A percentile compares a stretch with the other conserved stretches of the same genome.
phyloP scores from a whole-genome alignment of 1,140 invertebrate species.

The Pectinophora gossypiella region DNA sequence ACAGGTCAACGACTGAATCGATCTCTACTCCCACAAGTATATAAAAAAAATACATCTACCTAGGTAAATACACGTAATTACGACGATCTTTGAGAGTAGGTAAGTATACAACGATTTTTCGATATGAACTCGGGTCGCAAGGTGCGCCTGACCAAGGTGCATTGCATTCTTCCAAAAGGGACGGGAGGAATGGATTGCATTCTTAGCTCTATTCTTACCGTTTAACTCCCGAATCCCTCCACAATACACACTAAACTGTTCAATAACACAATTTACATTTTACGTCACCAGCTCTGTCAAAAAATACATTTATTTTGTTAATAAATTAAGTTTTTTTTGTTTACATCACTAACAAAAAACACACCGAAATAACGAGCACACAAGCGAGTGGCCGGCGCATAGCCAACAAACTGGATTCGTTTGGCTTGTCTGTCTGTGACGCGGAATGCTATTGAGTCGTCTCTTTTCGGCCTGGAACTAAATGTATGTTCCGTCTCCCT shows the following conservation, averaged over 20 bases:
- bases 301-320: slow-evolving; percentile 35
- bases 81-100: not conserved
- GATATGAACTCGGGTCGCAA: slow-evolving; percentile 36
- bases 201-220: slow-evolving; percentile 58
- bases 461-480: slow-evolving; percentile 31
- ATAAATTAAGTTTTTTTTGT: slow-evolving; percentile 44
- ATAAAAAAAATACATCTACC: too few relatives aligned
- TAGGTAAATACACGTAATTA: too few relatives aligned
- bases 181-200: slow-evolving; percentile 58
- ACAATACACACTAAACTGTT: slow-evolving; percentile 20
- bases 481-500: slow-evolving; percentile 32
- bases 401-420: slow-evolving; percentile 67
- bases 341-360: slow-evolving; percentile 56
- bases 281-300: slow-evolving; percentile 35
- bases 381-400: slow-evolving; percentile 48
- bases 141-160: slow-evolving; percentile 58
- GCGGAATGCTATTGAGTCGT: slow-evolving; percentile 61
- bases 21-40: not conserved
- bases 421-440: slow-evolving; percentile 44
- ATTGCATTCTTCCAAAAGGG: slow-evolving; percentile 63
- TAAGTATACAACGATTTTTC: slow-evolving; percentile 13
- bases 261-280: slow-evolving; percentile 43
- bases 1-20: not conserved
- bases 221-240: slow-evolving; percentile 22
- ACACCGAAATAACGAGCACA: slow-evolving; percentile 30